Evolutionary conservation across 2,888 invertebrate genomes (phyloP).

Genomic region (Pyrrhia umbra): DNA sequence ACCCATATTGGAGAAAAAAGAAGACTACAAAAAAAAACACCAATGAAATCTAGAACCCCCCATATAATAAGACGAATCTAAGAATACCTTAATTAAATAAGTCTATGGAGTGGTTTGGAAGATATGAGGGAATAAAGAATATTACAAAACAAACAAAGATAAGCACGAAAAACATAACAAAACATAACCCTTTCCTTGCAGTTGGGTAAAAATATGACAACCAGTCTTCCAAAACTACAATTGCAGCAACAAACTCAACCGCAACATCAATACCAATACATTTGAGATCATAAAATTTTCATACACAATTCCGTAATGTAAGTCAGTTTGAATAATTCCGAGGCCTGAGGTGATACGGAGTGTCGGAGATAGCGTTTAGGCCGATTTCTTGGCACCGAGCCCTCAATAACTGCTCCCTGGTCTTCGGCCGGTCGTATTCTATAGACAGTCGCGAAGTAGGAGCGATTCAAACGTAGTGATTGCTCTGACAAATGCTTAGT

Average conservation of each 20-base stretch:
- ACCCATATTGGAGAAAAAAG: too few relatives aligned
- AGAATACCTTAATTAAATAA: too few relatives aligned
- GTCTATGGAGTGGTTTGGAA: too few relatives aligned
- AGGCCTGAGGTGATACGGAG: constrained; percentile 67
- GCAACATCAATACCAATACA: constrained; percentile 25
- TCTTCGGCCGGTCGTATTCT: constrained; percentile 61
- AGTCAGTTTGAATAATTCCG: constrained; percentile 76
- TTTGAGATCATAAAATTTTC: constrained; percentile 44
- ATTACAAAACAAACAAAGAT: too few relatives aligned
- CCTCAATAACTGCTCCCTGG: constrained; percentile 68
- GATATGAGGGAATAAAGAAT: too few relatives aligned
- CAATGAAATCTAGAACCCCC: too few relatives aligned
- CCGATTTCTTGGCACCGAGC: constrained; percentile 81
- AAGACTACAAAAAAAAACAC: too few relatives aligned
- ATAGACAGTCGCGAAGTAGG: constrained; percentile 20
- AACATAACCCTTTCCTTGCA: too few relatives aligned
- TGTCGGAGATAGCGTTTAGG: constrained; percentile 77
- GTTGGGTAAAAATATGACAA: too few relatives aligned
- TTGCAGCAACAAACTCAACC: background rate
- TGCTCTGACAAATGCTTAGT: constrained; percentile 42
- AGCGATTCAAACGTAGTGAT: constrained; percentile 40
- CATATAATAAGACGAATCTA: too few relatives aligned
- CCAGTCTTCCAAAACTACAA: background rate
- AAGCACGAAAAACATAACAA: too few relatives aligned
- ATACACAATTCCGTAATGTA: constrained; percentile 62